Percentiles rank a stretch among this genome's conserved stretches.
Evolutionary conservation across 2,113 vertebrate genomes (phyloP).

Genomic region (Cololabis saira): DNA sequence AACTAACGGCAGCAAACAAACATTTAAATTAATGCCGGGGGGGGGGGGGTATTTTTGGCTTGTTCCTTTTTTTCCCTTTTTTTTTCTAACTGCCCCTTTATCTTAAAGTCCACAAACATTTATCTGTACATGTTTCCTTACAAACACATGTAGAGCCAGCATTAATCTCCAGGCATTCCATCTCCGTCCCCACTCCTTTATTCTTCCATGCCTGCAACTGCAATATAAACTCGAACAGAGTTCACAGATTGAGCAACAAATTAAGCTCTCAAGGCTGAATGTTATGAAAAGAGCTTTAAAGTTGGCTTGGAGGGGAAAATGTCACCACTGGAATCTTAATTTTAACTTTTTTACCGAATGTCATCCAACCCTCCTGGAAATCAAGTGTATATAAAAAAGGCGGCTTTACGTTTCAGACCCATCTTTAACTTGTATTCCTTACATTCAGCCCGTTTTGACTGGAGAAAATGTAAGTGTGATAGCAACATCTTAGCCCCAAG

Average conservation of each 20-base stretch:
- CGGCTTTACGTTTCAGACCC: not conserved
- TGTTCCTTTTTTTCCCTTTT: no score
- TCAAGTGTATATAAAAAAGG: not conserved
- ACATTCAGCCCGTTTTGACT: no score
- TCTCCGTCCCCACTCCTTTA: slow-evolving; percentile 20
- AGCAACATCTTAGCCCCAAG: slow-evolving; percentile 16
- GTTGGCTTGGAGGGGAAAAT: slow-evolving; percentile 68
- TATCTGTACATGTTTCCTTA: no score
- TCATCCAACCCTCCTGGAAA: slow-evolving; percentile 27
- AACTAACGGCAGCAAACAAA: no score
- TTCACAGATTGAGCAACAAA: slow-evolving; percentile 67
- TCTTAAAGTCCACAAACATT: slow-evolving; percentile 9
- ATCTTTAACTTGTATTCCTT: no score
- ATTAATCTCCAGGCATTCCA: slow-evolving; percentile 41
- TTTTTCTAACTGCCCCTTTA: not conserved
- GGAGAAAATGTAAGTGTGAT: no score
- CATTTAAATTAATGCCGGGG: no score
- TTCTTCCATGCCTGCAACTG: slow-evolving; percentile 50
- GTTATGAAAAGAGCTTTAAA: slow-evolving; percentile 68
- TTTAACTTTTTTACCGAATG: slow-evolving; percentile 23
- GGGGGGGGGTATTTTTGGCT: no score
- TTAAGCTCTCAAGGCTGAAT: slow-evolving; percentile 68
- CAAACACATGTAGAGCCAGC: slow-evolving; percentile 29
- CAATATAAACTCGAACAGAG: slow-evolving; percentile 71
- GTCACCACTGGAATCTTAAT: slow-evolving; percentile 66